Evolutionary conservation across 2,797 vertebrate genomes (phyloP), one percentile per base, ranked within the genome.

Genomic region (Yasuhikotakia modesta): DNA sequence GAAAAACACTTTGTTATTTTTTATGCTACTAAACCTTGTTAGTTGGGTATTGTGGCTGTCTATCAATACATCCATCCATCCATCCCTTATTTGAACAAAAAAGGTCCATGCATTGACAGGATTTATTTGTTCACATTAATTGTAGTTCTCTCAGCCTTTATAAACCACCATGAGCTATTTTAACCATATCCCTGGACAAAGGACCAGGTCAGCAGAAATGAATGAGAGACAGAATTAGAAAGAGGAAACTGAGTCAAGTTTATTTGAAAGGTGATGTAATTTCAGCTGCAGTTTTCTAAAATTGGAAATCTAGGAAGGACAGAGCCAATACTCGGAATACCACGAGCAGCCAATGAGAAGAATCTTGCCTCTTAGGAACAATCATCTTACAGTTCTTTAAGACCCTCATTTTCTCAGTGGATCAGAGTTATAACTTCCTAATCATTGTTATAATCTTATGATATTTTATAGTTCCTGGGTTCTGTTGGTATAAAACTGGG

Each of bases 251-350:
- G 78, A 86, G 74, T 85, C 78, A 75, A 32, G 2, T 83, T 78
- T 78, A 69, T 83, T 73, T 81, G 71, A 86, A 65, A 74, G 77
- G 70, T 70, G 83, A 58, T 79, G 61, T 75, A 61, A 81, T 82
- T 86, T 78, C 81, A 80, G 63, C 78, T 79, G 73, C 57, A 19
- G 64, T 63, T 84, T 74, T 52, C 88, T 88, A 88, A 86, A 87
- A 86, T 83, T 88, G 79, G 87, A 79, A 76, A 3, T 4, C 32
- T 55, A 73, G 69, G 63, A 67, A 73, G 74, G 69, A 73, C 48
- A 61, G 43, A 67, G 68, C 61, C 52, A 72, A 61, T 72, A 22
- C 61, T 72, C n/a, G 22, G 60, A 81, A 71, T 71, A 39, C 43
- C 6, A 12, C 13, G 43, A 52, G 24, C 53, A 12, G 27, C 4